These are phyloP conservation scores for Bubalus kerabau DNA, from an alignment of 2,113 vertebrate species.

Conservation along the genomic window DNA sequence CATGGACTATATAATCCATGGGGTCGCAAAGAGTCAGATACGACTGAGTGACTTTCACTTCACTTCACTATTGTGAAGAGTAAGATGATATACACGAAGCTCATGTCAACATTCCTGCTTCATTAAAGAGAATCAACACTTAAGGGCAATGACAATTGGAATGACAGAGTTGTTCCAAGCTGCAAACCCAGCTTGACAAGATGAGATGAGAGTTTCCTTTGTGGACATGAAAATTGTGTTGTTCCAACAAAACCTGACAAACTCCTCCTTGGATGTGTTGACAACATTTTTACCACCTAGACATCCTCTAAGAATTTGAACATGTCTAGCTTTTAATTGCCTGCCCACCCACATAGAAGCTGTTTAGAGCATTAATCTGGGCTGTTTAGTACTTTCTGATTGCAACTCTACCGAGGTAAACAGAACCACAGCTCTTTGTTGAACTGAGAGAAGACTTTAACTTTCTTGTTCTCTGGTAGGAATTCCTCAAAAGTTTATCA, in stretches of 20 bases:
- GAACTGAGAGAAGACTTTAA: background rate
- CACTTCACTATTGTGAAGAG: background rate
- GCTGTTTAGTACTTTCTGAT: background rate
- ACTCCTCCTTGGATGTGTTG: background rate
- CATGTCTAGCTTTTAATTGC: constrained; percentile 58
- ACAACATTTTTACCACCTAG: constrained; percentile 43
- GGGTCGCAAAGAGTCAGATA: background rate
- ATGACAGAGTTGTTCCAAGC: background rate
- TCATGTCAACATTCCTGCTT: background rate
- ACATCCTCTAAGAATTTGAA: constrained; percentile 28
- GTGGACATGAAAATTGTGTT: constrained; percentile 13
- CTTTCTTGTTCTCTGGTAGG: background rate
- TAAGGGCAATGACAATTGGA: background rate
- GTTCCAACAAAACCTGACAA: constrained; percentile 19
- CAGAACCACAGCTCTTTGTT: background rate
- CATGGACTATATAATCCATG: background rate
- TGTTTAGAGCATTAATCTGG: background rate
- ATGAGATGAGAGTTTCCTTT: background rate
- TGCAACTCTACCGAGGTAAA: background rate
- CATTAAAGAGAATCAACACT: background rate
- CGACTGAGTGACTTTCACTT: background rate
- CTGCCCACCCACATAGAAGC: constrained; percentile 50
- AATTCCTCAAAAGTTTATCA: background rate
- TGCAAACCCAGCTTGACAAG: background rate
- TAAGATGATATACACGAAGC: background rate